Conservation (phyloP, 64 coral and sea anemone species). For the Orbicella faveolata region DNA sequence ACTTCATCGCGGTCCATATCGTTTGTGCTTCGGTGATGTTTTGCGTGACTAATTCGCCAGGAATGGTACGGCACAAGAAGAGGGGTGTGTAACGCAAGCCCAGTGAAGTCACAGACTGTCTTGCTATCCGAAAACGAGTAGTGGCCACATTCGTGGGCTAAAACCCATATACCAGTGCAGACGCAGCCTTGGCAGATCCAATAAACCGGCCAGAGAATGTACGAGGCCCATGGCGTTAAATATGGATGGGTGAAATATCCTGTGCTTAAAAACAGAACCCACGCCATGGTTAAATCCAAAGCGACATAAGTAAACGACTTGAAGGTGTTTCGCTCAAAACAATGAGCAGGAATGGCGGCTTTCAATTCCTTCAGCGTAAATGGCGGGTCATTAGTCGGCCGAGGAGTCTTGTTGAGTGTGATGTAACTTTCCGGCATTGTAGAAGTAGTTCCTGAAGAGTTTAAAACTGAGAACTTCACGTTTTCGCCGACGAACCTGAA, state of each 20-base stretch:
- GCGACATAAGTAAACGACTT: slow-evolving; percentile 42
- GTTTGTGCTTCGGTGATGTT: slow-evolving; percentile 71
- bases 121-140: slow-evolving; percentile 76
- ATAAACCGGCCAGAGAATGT: slow-evolving; percentile 56
- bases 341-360: slow-evolving; percentile 54
- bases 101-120: slow-evolving; percentile 34
- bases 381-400: slow-evolving; percentile 41
- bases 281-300: slow-evolving; percentile 28
- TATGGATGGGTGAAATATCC: slow-evolving; percentile 56
- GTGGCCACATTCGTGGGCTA: slow-evolving; percentile 72
- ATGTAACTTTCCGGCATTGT: slow-evolving; percentile 51
- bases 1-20: slow-evolving; percentile 69
- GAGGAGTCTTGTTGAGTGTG: slow-evolving; percentile 46
- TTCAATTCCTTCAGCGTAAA: slow-evolving; percentile 70
- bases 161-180: slow-evolving; percentile 65
- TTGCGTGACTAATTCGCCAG: slow-evolving; percentile 74
- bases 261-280: slow-evolving; percentile 30
- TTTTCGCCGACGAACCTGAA: background rate
- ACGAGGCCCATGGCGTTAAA: slow-evolving; percentile 20
- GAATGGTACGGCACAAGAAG: slow-evolving; percentile 68
- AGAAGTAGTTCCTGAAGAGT: background rate
- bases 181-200: slow-evolving; percentile 73
- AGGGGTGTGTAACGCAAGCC: slow-evolving; percentile 41
- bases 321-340: slow-evolving; percentile 68
- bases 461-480: background rate